These are phyloP conservation scores for Enoplosus armatus DNA, from an alignment of 2,797 vertebrate genomes.

Conservation along the genomic window DNA sequence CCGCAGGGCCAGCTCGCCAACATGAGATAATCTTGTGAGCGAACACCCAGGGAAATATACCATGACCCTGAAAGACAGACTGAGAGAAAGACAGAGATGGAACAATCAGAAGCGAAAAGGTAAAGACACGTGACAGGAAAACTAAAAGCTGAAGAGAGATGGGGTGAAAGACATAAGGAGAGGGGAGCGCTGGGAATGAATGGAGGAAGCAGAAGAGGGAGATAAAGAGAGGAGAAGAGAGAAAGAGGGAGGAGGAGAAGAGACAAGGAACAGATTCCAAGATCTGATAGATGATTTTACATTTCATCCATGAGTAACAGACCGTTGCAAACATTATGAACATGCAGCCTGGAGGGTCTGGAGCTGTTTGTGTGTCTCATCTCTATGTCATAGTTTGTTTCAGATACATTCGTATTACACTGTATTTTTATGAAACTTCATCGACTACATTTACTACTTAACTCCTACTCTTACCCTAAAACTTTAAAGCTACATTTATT, in stretches of 20 bases:
- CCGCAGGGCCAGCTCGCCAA: slow-evolving; percentile 64
- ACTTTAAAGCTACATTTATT: background rate
- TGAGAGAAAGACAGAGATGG: slow-evolving; percentile 25
- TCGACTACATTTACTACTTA: background rate
- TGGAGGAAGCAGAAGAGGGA: background rate
- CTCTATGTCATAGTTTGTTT: background rate
- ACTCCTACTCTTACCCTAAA: background rate
- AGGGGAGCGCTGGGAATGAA: background rate
- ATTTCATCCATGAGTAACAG: slow-evolving; percentile 51
- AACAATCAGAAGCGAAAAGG: slow-evolving; percentile 34
- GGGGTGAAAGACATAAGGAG: background rate
- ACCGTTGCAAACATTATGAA: slow-evolving; percentile 32
- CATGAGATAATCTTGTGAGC: slow-evolving; percentile 71
- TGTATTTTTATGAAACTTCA: background rate
- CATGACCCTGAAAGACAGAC: slow-evolving; percentile 61
- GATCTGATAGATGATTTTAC: slow-evolving; percentile 43
- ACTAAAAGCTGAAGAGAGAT: background rate
- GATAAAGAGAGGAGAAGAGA: background rate
- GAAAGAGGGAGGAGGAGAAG: background rate
- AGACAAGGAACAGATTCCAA: slow-evolving; percentile 1
- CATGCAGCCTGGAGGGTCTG: slow-evolving; percentile 36
- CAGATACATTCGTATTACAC: background rate
- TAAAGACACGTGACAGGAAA: slow-evolving; percentile 23
- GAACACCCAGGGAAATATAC: slow-evolving; percentile 77
- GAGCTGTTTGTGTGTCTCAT: background rate